phyloP scores from a whole-genome alignment of 2,888 invertebrate genomes.

The Eilema caniola region DNA sequence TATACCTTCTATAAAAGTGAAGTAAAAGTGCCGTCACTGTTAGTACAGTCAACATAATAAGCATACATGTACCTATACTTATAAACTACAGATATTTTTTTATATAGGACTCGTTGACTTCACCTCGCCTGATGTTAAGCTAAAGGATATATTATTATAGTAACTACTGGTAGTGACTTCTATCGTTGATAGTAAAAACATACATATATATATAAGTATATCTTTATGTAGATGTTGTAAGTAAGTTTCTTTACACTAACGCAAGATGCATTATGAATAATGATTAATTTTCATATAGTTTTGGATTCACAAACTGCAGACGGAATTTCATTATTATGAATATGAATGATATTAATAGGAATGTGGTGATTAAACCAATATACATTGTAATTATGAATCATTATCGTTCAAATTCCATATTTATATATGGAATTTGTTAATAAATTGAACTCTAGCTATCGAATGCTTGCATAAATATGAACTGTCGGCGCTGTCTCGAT shows the following conservation, averaged over 20 bases:
- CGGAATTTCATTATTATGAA: neutral
- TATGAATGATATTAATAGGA: neutral
- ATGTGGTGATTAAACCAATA: neutral
- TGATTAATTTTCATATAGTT: neutral
- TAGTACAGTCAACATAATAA: conserved; percentile 27
- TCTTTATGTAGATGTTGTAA: too few relatives aligned
- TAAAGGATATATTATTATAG: too few relatives aligned
- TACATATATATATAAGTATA: too few relatives aligned
- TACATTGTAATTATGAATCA: neutral
- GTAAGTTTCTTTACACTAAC: too few relatives aligned
- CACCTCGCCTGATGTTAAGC: too few relatives aligned
- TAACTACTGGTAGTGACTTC: too few relatives aligned
- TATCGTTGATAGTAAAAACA: too few relatives aligned
- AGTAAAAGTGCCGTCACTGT: conserved; percentile 38
- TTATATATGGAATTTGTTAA: neutral
- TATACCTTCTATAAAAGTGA: conserved; percentile 36
- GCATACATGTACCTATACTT: neutral
- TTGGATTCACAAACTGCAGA: neutral
- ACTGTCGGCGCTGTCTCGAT: neutral
- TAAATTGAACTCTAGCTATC: neutral
- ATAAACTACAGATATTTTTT: too few relatives aligned
- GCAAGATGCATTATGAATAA: too few relatives aligned
- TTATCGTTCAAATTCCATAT: neutral
- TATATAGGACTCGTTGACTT: too few relatives aligned
- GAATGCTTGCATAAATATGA: neutral